phyloP scores from a whole-genome alignment of 1,140 invertebrate genomes.

The Argopecten irradians region DNA sequence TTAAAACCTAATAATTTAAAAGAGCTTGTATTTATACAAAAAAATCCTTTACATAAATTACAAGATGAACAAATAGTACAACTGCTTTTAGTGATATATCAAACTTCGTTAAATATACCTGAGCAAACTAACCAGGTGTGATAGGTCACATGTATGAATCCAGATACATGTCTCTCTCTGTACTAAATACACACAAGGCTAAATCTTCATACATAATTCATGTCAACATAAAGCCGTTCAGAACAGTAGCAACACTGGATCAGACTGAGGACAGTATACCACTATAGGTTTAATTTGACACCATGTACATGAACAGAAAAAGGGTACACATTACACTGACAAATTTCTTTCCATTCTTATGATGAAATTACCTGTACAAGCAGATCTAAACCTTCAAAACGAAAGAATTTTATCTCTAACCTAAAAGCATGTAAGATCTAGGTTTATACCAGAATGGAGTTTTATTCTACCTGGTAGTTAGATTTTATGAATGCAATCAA shows the following conservation, averaged over 20 bases:
- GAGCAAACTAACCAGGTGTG: not conserved
- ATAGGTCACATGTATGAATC: not conserved
- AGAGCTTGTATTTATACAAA: too few relatives aligned
- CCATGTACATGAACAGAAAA: not conserved
- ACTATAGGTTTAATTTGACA: not conserved
- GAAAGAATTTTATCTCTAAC: not conserved
- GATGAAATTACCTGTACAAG: not conserved
- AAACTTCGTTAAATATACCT: not conserved
- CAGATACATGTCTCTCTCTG: not conserved
- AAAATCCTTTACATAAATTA: too few relatives aligned
- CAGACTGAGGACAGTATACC: not conserved
- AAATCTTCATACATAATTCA: conserved; percentile 12
- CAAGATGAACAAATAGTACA: not conserved
- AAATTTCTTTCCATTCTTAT: not conserved
- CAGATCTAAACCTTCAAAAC: not conserved
- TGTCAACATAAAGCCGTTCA: not conserved
- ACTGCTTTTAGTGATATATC: not conserved
- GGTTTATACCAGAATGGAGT: too few relatives aligned
- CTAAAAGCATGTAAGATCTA: too few relatives aligned
- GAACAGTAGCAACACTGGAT: not conserved
- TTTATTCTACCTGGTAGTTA: too few relatives aligned
- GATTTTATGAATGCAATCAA: too few relatives aligned
- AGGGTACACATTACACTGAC: not conserved
- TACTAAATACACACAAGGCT: not conserved
- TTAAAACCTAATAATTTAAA: too few relatives aligned